phyloP scores from a whole-genome alignment of 2,797 vertebrate species.

The Anabas testudineus region DNA sequence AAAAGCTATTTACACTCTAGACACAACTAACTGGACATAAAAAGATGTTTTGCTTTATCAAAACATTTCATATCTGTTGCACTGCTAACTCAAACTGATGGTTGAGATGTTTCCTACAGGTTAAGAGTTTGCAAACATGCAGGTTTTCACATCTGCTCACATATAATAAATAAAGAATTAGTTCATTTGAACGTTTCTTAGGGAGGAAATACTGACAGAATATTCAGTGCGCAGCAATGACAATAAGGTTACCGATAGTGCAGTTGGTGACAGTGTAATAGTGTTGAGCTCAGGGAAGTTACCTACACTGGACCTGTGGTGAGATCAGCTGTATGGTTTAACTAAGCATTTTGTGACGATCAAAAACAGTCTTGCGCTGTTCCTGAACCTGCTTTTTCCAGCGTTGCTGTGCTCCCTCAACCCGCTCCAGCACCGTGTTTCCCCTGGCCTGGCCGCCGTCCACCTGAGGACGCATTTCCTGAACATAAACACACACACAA shows the following conservation, averaged over 20 bases:
- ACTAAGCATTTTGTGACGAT: constrained; percentile 97
- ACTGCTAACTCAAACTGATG: constrained; percentile 33
- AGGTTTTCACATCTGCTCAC: constrained; percentile 18
- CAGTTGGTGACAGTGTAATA: constrained; percentile 55
- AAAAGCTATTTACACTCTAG: constrained; percentile 32
- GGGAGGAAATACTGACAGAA: constrained; percentile 8
- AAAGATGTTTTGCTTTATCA: background rate
- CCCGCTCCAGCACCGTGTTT: constrained; percentile 93
- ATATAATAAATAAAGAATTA: constrained; percentile 18
- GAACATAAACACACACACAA: constrained; percentile 47
- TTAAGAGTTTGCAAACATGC: constrained; percentile 16
- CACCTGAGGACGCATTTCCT: constrained; percentile 85
- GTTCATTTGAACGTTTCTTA: constrained; percentile 19
- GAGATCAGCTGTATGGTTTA: constrained; percentile 70
- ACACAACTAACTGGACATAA: constrained; percentile 7
- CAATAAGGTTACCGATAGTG: constrained; percentile 23
- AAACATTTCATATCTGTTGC: constrained; percentile 40
- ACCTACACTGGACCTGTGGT: constrained; percentile 37
- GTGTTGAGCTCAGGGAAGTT: constrained; percentile 9
- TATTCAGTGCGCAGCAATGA: constrained; percentile 24
- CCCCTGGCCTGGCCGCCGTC: constrained; percentile 76
- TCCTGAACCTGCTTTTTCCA: constrained; percentile 98
- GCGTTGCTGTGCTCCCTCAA: constrained; percentile 95
- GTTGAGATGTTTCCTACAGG: constrained; percentile 1
- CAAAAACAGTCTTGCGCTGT: constrained; percentile 95